Evolutionary conservation across 2,888 invertebrate species (phyloP).

Genomic region (Pachycephus smyrnensis): DNA sequence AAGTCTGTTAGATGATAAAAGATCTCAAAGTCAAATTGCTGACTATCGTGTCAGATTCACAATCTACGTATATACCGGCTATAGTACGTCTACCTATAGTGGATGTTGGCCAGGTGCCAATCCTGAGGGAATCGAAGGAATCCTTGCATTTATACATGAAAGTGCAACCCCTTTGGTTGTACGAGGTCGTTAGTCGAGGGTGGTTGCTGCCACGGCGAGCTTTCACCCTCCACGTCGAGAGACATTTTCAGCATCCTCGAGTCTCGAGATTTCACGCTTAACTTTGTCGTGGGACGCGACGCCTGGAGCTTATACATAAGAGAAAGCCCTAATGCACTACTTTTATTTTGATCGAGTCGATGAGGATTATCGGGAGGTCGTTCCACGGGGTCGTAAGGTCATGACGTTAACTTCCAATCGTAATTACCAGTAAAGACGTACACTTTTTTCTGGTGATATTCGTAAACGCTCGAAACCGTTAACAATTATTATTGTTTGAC

Average conservation of each 20-base stretch:
- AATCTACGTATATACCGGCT: not conserved
- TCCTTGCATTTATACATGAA: slow-evolving; percentile 38
- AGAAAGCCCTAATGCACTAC: not conserved
- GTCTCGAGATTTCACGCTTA: not conserved
- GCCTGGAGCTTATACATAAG: not conserved
- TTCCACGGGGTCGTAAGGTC: not conserved
- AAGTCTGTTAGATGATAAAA: not conserved
- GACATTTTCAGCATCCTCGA: not conserved
- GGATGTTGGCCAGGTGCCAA: slow-evolving; percentile 37
- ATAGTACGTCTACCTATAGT: slow-evolving; percentile 10
- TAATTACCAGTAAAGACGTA: too few species aligned
- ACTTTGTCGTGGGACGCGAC: too few species aligned
- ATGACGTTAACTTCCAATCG: too few species aligned
- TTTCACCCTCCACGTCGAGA: not conserved
- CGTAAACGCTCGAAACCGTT: too few species aligned
- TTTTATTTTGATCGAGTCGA: not conserved
- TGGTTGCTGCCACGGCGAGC: not conserved
- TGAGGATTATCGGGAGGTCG: not conserved
- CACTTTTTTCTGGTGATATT: too few species aligned
- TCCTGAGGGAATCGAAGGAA: slow-evolving; percentile 28
- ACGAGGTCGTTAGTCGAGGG: not conserved
- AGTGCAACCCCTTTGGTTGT: slow-evolving; percentile 17
- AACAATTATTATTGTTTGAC: too few species aligned
- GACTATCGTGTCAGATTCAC: slow-evolving; percentile 42
- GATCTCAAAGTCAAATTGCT: slow-evolving; percentile 42